Evolutionary conservation across 2,888 invertebrate genomes (phyloP), one percentile per base, ranked within the genome.

Genomic region (Aquatica leii): DNA sequence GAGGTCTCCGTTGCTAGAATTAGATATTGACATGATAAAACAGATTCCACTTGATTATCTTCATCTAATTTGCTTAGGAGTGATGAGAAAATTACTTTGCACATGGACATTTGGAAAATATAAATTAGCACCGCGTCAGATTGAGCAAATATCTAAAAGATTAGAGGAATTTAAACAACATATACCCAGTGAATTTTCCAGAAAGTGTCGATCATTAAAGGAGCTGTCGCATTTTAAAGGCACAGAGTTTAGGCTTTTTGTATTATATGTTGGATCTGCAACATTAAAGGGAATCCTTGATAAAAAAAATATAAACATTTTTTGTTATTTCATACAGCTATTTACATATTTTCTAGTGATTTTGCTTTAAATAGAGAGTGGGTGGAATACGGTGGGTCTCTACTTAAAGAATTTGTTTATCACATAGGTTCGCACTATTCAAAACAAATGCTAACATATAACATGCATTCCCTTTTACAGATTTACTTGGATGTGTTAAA

Each of bases 101-200:
- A n/a, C 12, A 37, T 37, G 37, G 37, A 37, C 37, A 11, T n/a
- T n/a, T n/a, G n/a, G n/a, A n/a, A 11, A 11, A 37, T 12, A 37
- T 37, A 37, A 37, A 37, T 37, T 37, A 37, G 37, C 37, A n/a
- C 37, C 37, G 12, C 37, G 37, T 37, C 37, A 37, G 37, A 11
- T 37, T 37, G 9, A 11, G 12, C 9, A 37, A 37, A 37, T 37
- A 37, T n/a, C 9, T 37, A n/a, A n/a, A 37, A 37, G 5, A 37
- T 12, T 37, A n/a, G 9, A 11, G n/a, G 12, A 12, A n/a, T 37
- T 37, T 11, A 11, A 12, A n/a, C 9, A 37, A n/a, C 12, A 12
- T 37, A 9, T 37, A 37, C n/a, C n/a, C n/a, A n/a, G n/a, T n/a
- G 37, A 37, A 37, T 37, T 37, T 37, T 37, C 37, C n/a, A 3